phyloP scores from a whole-genome alignment of 2,113 vertebrate genomes.

The Irena cyanogastra region DNA sequence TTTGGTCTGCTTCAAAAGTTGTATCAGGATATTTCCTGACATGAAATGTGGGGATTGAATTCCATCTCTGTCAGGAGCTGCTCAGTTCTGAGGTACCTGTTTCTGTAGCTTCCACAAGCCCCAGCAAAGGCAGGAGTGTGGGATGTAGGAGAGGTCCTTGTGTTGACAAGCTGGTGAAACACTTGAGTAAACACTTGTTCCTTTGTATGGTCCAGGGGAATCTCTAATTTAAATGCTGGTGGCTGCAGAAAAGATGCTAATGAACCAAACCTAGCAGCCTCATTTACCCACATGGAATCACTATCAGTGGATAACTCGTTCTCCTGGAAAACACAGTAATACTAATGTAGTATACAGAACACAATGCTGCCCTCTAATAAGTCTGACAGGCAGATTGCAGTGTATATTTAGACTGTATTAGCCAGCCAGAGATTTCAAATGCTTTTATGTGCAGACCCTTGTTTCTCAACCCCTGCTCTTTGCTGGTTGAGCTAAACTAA shows the following conservation, averaged over 20 bases:
- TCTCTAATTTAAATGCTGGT: not conserved
- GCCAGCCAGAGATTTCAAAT: not conserved
- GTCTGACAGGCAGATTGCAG: slow-evolving; percentile 27
- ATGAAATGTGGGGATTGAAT: accelerated
- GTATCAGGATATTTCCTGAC: not conserved
- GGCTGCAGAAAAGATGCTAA: not conserved
- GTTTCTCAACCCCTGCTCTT: not conserved
- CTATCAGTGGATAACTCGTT: slow-evolving; percentile 4
- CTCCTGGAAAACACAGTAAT: slow-evolving; percentile 41
- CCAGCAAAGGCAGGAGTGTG: not conserved
- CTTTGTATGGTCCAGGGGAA: not conserved
- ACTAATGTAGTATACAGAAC: slow-evolving; percentile 15
- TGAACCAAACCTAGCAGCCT: not conserved
- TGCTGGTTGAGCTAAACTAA: slow-evolving; percentile 10
- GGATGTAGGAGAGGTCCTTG: not conserved
- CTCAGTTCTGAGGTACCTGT: not conserved
- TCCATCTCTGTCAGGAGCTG: not conserved
- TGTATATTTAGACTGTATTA: slow-evolving; percentile 22
- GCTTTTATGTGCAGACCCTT: not conserved
- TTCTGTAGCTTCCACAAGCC: not conserved
- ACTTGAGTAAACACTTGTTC: not conserved
- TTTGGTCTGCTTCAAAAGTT: not conserved
- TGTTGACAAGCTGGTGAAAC: not conserved
- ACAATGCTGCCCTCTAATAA: slow-evolving; percentile 21
- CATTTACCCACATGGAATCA: slow-evolving; percentile 14